Base-by-base conservation (phyloP, 1,140 invertebrate species). In the Delia radicum region DNA sequence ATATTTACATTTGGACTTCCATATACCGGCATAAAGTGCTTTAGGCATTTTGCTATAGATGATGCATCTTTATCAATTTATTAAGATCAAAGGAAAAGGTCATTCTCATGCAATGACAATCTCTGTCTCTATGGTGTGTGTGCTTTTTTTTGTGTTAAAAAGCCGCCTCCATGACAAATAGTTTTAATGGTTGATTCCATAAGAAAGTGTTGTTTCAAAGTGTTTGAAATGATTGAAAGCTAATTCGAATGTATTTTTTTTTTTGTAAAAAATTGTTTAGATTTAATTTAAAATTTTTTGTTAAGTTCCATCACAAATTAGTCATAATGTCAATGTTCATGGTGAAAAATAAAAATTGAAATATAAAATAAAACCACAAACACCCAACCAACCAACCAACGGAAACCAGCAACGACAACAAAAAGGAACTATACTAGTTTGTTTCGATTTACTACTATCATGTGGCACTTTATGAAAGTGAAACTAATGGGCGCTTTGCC, bases 401-500 rank as follows among this genome's bases (percentile, higher is more conserved):
- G 7, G 21, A 55, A 55, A 55, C 18, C 4, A 55, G 10, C 4
- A 48, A 48, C 1, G 42, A 48, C 13, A 21, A 55, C 18, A 55
- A 55, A 55, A n/a, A 18, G 48, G 48, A 55, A 55, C 48, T 55
- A 24, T 18, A 21, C 48, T 69, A 69, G 65, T 28, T 69, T 69
- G 29, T n/a, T 55, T 55, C 48, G 48, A 55, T 55, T 55, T 55
- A 55, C 48, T 55, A 31, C 10, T 29, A 69, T 18, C 65, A 69
- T 69, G 31, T 37, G 18, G 31, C 29, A 69, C 65, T 69, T 33
- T 69, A 33, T 33, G 65, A 33, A 21, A 69, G 65, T 33, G 65
- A 69, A 69, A 37, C 65, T 69, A 69, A 69, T 69, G 65, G 65
- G 65, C 65, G 65, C 21, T 24, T 33, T 69, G 65, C 65, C 65